Base-by-base conservation (phyloP, 2,888 invertebrate species). In the Limnephilus marmoratus region DNA sequence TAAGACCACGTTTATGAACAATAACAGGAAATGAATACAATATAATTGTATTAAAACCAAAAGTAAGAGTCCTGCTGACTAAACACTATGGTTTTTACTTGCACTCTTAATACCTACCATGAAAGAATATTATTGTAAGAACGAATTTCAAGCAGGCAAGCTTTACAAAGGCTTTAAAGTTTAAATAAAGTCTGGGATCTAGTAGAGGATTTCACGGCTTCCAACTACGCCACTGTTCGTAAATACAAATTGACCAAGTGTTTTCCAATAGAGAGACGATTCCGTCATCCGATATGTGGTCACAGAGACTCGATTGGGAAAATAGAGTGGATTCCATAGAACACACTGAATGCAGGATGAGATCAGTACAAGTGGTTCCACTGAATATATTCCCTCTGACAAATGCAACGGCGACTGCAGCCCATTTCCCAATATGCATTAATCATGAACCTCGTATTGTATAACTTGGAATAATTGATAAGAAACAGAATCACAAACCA, bases 281-380 rank as follows among this genome's bases (percentile, higher is more conserved):
- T 45, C 86, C 49, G 49, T 86, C 86, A 86, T 45, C n/a, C 86
- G 86, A 86, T 86, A 86, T 45, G 86, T 29, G 86, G 86, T 49
- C 49, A n/a, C 86, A 86, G 24, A 41, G 49, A 86, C 41, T 86
- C 41, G 45, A 86, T 86, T 86, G 86, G 45, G 86, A 86, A 86
- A 86, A 86, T 86, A 86, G 45, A 86, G 41, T 86, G 86, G 86
- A 86, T 45, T 86, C 41, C 41, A 86, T 45, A 45, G 86, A 29
- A 41, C 49, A 86, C 86, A 86, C 86, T 49, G 86, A 86, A 86
- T 86, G 41, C 45, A 13, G 86, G 49, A 86, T 86, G 86, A 86
- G 86, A n/a, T 86, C 86, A 45, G 86, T 41, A 29, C 86, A 86
- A 45, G 86, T 45, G 86, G 45, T 12, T 34, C 37, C 11, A 24